A percentile compares a stretch with the other conserved stretches of the same genome.
Evolutionary conservation across 2,113 vertebrate genomes (phyloP).

Genomic region (Tichodroma muraria): DNA sequence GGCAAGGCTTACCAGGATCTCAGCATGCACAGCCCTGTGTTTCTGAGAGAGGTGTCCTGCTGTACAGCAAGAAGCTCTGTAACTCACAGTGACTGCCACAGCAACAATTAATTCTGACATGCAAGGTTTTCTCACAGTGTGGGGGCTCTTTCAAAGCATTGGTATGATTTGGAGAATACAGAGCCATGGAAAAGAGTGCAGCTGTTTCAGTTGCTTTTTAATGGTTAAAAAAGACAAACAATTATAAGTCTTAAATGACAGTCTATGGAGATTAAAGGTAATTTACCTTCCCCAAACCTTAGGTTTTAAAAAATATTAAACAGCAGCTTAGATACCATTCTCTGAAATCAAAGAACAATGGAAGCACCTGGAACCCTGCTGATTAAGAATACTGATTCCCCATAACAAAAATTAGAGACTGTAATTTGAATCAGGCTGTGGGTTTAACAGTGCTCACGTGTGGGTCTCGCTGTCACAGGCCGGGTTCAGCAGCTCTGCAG

Average conservation of each 20-base stretch:
- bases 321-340: not conserved
- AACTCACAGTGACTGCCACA: not conserved
- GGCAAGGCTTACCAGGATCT: not conserved
- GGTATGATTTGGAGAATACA: conserved; percentile 5
- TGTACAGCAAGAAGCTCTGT: not conserved
- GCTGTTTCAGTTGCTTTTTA: conserved; percentile 7
- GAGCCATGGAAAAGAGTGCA: not conserved
- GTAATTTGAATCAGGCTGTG: not conserved
- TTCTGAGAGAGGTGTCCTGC: not conserved
- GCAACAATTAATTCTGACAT: conserved; percentile 57
- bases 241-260: conserved; percentile 12
- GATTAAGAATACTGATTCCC: conserved; percentile 10
- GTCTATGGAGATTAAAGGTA: conserved; percentile 41
- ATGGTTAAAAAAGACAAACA: conserved; percentile 14
- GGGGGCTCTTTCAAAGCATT: conserved; percentile 27
- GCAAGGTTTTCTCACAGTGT: conserved; percentile 16
- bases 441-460: not conserved
- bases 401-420: not conserved
- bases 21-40: not conserved
- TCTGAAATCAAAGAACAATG: conserved; percentile 9
- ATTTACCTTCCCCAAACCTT: conserved; percentile 21
- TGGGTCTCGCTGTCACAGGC: not conserved
- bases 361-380: not conserved
- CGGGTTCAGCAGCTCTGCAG: not conserved
- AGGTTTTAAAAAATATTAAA: conserved; percentile 18